Evolutionary conservation across 2,888 invertebrate genomes (phyloP), one percentile per base, ranked within the genome.

Genomic region (Cerceris ruficornis): DNA sequence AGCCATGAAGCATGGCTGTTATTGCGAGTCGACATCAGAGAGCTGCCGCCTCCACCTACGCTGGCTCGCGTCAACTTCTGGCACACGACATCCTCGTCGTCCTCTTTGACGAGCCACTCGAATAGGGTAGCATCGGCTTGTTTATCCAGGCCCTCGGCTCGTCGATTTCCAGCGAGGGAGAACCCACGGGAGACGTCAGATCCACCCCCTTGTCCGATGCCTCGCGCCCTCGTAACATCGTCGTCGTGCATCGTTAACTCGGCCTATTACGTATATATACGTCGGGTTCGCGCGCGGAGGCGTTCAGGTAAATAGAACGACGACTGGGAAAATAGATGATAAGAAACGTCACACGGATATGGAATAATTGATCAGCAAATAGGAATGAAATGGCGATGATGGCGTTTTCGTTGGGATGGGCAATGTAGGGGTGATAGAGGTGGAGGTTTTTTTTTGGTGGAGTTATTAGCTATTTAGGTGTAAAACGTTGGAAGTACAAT

Each of bases 11-110:
- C 67, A 71, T 64, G 43, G 74, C 77, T 28, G 28, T 81, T 60
- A 69, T 64, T 68, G 77, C 74, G 50, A n/a, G 42, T 13, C 71
- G 69, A 77, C 85, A 77, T 82, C 80, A 84, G 80, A 84, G 71
- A 67, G 65, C 43, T 13, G 81, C 83, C 84, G 83, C 69, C 66
- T 8, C 0, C 73, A 13, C 54, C 28, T 71, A 54, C 43, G 72
- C n/a, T 76, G 76, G 62, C 74, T 73, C 74, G 52, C 74, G 68
- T 76, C 76, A 76, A 73, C 76, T 73, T 64, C 74, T 59, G 49
- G 28, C 74, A 59, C 64, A 6, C 75, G 69, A 61, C 77, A 59
- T 61, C 46, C 76, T 71, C 72, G 73, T 76, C 64, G 73, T 76
- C 58, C 73, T 54, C 73, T 69, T 76, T 67, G 77, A 77, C 70